Percentiles rank a stretch among this genome's conserved stretches.
Evolutionary conservation across 2,113 vertebrate species (phyloP).

Genomic region (Calidris pygmaea): DNA sequence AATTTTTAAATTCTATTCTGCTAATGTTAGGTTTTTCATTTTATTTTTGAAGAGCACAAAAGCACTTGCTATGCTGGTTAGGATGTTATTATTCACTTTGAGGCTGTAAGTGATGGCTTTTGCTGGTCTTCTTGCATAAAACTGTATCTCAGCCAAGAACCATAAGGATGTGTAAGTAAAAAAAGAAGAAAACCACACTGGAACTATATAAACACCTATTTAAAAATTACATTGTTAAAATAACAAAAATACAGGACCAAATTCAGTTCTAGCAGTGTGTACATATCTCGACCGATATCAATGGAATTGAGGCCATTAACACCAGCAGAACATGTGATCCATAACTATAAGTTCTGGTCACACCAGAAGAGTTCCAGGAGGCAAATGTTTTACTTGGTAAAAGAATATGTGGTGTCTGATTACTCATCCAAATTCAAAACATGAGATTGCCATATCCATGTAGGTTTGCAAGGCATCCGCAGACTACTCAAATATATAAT

Average conservation of each 20-base stretch:
- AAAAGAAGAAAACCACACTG: neutral
- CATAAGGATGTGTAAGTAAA: neutral
- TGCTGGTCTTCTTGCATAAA: neutral
- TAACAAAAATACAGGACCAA: slow-evolving; percentile 17
- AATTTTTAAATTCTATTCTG: neutral
- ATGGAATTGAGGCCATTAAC: slow-evolving; percentile 7
- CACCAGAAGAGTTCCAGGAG: slow-evolving; percentile 39
- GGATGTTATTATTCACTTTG: neutral
- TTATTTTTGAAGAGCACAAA: neutral
- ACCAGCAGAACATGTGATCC: slow-evolving; percentile 12
- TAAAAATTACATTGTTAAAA: slow-evolving; percentile 35
- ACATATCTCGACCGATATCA: neutral
- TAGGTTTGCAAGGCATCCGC: slow-evolving; percentile 25
- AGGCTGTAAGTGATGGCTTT: neutral
- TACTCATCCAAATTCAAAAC: slow-evolving; percentile 49
- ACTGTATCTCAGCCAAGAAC: neutral
- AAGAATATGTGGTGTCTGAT: slow-evolving; percentile 56
- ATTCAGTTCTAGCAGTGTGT: neutral
- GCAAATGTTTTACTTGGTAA: slow-evolving; percentile 37
- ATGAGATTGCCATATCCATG: neutral
- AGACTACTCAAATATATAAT: slow-evolving; percentile 16
- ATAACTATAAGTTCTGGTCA: slow-evolving; percentile 43
- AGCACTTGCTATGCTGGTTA: neutral
- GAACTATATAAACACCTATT: slow-evolving; percentile 47
- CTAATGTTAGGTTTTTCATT: neutral